phyloP scores from a whole-genome alignment of 1,140 invertebrate genomes.

The Bombus impatiens region DNA sequence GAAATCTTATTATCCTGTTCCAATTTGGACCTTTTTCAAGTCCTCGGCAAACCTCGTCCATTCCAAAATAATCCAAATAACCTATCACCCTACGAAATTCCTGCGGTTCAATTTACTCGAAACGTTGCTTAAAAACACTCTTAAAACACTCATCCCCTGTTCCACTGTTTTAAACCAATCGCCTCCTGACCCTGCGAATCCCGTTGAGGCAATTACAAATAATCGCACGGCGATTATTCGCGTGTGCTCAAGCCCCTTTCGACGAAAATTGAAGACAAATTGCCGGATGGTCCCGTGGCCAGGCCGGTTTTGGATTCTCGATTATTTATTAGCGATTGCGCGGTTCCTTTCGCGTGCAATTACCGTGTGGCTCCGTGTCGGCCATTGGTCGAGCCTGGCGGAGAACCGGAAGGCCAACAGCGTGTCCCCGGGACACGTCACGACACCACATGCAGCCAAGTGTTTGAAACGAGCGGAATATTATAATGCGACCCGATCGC shows the following conservation, averaged over 20 bases:
- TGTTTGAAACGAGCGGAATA: slow-evolving; percentile 31
- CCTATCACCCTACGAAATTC: neutral
- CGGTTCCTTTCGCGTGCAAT: neutral
- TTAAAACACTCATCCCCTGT: neutral
- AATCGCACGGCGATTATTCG: slow-evolving; percentile 31
- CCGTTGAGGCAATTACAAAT: slow-evolving; percentile 10
- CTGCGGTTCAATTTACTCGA: neutral
- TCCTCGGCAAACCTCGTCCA: no score
- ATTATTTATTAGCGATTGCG: slow-evolving; percentile 17
- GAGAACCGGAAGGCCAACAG: neutral
- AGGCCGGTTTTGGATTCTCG: neutral
- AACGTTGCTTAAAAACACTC: neutral
- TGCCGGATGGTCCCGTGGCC: neutral
- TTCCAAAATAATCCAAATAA: no score
- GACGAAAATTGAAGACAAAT: slow-evolving; percentile 24
- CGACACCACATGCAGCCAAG: slow-evolving; percentile 21
- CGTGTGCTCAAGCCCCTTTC: neutral
- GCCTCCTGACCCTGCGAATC: neutral
- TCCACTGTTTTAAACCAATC: neutral
- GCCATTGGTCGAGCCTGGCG: neutral
- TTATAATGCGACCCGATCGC: slow-evolving; percentile 35
- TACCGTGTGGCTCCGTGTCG: neutral
- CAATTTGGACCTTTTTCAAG: no score
- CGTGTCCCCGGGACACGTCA: neutral
- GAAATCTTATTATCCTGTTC: no score